Percentiles rank a stretch among this genome's conserved stretches.
These are phyloP conservation scores for Oophaga sylvatica DNA, from an alignment of 2,797 vertebrate genomes.

Conservation along the genomic window DNA sequence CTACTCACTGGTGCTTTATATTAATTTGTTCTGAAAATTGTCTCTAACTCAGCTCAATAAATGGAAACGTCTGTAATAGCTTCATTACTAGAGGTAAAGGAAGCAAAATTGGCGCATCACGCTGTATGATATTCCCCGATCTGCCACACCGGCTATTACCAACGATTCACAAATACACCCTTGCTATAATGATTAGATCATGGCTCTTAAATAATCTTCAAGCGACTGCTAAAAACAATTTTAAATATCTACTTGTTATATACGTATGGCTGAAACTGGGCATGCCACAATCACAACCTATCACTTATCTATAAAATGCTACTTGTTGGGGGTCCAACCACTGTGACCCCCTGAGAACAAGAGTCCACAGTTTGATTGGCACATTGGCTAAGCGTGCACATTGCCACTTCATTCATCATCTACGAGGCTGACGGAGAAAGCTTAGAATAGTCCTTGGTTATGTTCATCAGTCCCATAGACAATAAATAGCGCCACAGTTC, in stretches of 20 bases:
- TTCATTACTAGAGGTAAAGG: constrained; percentile 56
- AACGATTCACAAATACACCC: neutral
- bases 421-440: too few relatives aligned
- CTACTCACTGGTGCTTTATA: neutral
- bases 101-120: constrained; percentile 33
- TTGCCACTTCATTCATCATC: too few relatives aligned
- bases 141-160: neutral
- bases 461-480: too few relatives aligned
- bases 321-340: too few relatives aligned
- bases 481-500: too few relatives aligned
- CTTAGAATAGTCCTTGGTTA: too few relatives aligned
- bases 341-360: too few relatives aligned
- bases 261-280: too few relatives aligned
- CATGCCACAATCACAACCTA: too few relatives aligned
- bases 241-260: neutral
- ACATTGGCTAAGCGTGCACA: too few relatives aligned
- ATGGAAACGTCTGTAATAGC: constrained; percentile 56
- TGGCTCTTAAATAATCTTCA: constrained; percentile 35
- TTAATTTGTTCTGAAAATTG: constrained; percentile 21
- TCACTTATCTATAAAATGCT: too few relatives aligned
- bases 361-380: too few relatives aligned
- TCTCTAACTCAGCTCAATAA: constrained; percentile 58
- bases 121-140: constrained; percentile 27
- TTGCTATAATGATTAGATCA: constrained; percentile 23
- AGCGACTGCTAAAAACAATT: constrained; percentile 13